Percentiles rank a stretch among this genome's conserved stretches.
phyloP scores from a whole-genome alignment of 2,888 invertebrate species.

The Cephus pygmeus region DNA sequence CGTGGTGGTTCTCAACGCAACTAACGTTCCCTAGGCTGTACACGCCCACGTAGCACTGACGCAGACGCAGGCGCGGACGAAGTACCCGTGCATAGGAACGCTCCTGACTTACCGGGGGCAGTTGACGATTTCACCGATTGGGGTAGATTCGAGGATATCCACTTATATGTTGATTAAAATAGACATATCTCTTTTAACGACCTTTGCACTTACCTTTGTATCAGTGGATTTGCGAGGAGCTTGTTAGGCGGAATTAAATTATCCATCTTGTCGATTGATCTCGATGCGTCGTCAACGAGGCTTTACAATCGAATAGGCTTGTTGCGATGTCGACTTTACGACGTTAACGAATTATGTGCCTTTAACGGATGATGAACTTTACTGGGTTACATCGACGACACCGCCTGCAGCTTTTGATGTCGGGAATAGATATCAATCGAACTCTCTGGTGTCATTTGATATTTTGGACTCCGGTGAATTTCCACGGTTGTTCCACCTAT shows the following conservation, averaged over 20 bases:
- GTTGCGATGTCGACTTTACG: background rate
- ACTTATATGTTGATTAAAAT: background rate
- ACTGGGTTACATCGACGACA: background rate
- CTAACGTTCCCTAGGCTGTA: background rate
- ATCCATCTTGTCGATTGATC: background rate
- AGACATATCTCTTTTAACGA: background rate
- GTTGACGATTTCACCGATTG: background rate
- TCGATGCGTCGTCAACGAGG: background rate
- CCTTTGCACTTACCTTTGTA: background rate
- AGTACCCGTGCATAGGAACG: background rate
- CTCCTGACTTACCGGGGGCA: background rate
- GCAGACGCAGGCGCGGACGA: background rate
- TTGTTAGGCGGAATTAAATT: background rate
- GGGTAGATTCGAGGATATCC: background rate
- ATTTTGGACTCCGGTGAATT: background rate
- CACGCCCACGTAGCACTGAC: background rate
- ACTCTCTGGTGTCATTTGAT: background rate
- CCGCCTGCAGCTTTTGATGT: background rate
- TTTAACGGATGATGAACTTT: background rate
- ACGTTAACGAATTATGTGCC: background rate
- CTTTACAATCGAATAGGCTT: background rate
- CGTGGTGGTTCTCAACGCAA: conserved; percentile 27
- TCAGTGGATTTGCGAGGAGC: background rate
- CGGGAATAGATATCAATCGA: background rate
- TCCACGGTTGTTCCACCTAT: background rate